Evolutionary conservation across 2,888 invertebrate species (phyloP), one percentile per base, ranked within the genome.

Genomic region (Cantharis rustica): DNA sequence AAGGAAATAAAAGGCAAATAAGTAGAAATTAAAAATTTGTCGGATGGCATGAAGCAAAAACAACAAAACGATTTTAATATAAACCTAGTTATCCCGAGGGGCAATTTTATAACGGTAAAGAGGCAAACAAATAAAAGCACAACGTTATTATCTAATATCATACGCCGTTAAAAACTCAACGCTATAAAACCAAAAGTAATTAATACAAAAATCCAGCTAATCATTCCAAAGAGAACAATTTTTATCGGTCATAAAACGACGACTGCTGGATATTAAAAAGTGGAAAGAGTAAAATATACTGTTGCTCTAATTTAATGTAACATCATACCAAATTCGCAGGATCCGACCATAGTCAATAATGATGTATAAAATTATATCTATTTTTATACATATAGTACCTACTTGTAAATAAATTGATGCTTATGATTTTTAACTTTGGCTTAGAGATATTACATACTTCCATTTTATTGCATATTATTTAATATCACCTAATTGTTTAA

Each of bases 311-410:
- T 72, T 75, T 73, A 74, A 77, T 75, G 78, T 74, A 75, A 71
- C 77, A 70, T 77, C 69, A 69, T 74, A 78, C 80, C 73, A 78
- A 77, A 68, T 70, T 72, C 63, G 74, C 77, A 63, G 79, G 70
- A 76, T 77, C 47, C 76, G 47, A 75, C 77, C 73, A 74, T 79
- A 82, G 83, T 83, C 84, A 84, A 84, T 84, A 83, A 84, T 83
- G 83, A 84, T 82, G 82, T 84, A 84, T 83, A 84, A 84, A 84
- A 82, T 81, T 83, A 84, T 85, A 85, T 84, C 84, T 85, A 84
- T n/a, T n/a, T n/a, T n/a, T n/a, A n/a, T n/a, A n/a, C n/a, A n/a
- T n/a, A n/a, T 23, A 23, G 83, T 83, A 84, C 81, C 81, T 81
- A 82, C 82, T 81, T 81, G 82, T 78, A 81, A 83, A 80, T 83